Percentiles rank a stretch among this genome's conserved stretches.
Conservation (phyloP, 2,888 invertebrate species). For the Antheraea assamensis region DNA sequence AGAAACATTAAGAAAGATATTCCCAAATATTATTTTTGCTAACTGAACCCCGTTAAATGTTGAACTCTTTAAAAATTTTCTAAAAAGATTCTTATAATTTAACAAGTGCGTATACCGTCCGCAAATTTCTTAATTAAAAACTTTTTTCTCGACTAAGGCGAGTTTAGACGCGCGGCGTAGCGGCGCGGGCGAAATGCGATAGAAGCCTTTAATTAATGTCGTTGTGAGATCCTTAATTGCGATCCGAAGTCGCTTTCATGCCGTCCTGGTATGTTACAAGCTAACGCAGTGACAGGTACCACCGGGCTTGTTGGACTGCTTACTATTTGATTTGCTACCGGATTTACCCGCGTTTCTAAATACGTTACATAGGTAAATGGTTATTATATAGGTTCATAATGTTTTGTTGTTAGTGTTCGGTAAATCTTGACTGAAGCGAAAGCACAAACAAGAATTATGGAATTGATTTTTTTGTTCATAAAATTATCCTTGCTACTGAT, state of each 20-base stretch:
- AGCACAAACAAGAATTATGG: not conserved
- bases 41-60: not conserved
- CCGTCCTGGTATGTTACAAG: conserved; percentile 26
- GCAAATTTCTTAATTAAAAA: conserved; percentile 71
- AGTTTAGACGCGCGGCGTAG: conserved; percentile 57
- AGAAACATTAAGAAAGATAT: not conserved
- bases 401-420: not conserved
- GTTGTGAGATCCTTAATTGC: conserved; percentile 73
- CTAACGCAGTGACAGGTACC: conserved; percentile 22
- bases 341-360: not conserved
- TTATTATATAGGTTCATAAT: not conserved
- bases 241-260: conserved; percentile 62
- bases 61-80: not conserved
- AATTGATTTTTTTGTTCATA: no score
- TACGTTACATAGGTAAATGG: not conserved
- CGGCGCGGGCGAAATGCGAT: conserved; percentile 44
- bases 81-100: conserved; percentile 11
- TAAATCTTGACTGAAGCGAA: not conserved
- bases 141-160: conserved; percentile 62
- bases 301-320: not conserved
- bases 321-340: not conserved
- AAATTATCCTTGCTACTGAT: not conserved
- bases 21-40: not conserved
- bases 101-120: conserved; percentile 12
- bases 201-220: conserved; percentile 74